These are phyloP conservation scores for Periophthalmodon schlosseri DNA, from an alignment of 2,113 vertebrate species.

Conservation along the genomic window DNA sequence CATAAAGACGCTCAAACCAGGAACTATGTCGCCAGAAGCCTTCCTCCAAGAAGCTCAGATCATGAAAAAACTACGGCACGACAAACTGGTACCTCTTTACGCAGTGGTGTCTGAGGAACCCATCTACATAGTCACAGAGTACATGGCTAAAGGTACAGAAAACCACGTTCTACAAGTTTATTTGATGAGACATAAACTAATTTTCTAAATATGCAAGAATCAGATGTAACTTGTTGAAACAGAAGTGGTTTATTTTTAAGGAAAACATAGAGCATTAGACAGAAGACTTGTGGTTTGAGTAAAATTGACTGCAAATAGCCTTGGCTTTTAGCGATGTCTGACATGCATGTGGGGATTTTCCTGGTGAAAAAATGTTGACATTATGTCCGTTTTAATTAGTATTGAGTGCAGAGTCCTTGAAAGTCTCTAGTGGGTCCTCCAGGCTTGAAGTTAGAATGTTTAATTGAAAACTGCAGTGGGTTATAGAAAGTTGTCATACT, in stretches of 20 bases:
- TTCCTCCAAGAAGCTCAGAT: conserved; percentile 97
- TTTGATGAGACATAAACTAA: not conserved
- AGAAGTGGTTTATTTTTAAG: not conserved
- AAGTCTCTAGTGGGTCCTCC: conserved; percentile 41
- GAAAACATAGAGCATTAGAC: conserved; percentile 10
- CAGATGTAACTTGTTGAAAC: not conserved
- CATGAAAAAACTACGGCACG: conserved; percentile 94
- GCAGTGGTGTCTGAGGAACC: conserved; percentile 95
- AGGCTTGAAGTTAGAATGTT: conserved; percentile 33
- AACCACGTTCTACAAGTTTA: not conserved
- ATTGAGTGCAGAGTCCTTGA: conserved; percentile 33
- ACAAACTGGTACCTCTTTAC: conserved; percentile 93
- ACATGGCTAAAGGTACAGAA: conserved; percentile 91
- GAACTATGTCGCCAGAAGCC: conserved; percentile 96
- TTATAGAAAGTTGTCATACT: conserved; percentile 33
- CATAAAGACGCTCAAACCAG: conserved; percentile 93
- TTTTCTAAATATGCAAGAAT: not conserved
- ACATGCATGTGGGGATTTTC: conserved; percentile 20
- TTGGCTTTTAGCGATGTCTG: conserved; percentile 17
- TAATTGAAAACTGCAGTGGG: conserved; percentile 60
- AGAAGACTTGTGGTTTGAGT: conserved; percentile 5
- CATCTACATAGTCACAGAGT: conserved; percentile 95
- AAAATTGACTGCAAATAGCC: conserved; percentile 6
- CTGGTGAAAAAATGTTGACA: conserved; percentile 46
- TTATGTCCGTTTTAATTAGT: conserved; percentile 63